Percentiles rank a stretch among this genome's conserved stretches.
Conservation (phyloP, 2,113 vertebrate species). For the Bubalus kerabau region DNA sequence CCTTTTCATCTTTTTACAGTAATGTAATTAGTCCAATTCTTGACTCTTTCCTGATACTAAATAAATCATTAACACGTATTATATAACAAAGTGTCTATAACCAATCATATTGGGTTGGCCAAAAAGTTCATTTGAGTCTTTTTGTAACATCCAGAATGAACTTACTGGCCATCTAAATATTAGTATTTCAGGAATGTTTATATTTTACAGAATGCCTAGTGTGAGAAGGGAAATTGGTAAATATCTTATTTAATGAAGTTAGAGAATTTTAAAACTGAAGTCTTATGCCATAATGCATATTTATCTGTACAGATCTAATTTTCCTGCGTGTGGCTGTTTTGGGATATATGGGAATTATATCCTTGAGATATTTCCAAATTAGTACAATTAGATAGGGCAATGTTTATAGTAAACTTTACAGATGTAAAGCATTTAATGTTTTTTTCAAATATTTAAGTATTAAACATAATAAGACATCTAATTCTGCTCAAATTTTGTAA, state of each 20-base stretch:
- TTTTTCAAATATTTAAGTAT: background rate
- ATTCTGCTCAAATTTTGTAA: background rate
- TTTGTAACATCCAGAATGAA: background rate
- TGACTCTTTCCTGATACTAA: background rate
- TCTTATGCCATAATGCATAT: background rate
- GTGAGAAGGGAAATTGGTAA: background rate
- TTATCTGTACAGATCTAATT: background rate
- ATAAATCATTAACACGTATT: background rate
- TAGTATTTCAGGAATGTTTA: background rate
- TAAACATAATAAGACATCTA: background rate
- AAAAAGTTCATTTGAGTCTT: background rate
- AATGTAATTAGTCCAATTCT: background rate
- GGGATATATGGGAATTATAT: background rate
- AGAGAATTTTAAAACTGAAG: background rate
- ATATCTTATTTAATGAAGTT: background rate
- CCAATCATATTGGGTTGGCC: background rate
- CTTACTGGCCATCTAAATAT: background rate
- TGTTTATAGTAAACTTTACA: background rate
- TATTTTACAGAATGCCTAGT: background rate
- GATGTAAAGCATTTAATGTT: background rate
- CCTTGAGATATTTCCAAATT: background rate
- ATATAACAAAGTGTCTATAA: background rate
- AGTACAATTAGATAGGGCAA: background rate
- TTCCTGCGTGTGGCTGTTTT: background rate
- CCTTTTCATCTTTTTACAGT: background rate